A percentile compares a stretch with the other conserved stretches of the same genome.
Evolutionary conservation across 2,888 invertebrate genomes (phyloP).

Genomic region (Graphium colonna): DNA sequence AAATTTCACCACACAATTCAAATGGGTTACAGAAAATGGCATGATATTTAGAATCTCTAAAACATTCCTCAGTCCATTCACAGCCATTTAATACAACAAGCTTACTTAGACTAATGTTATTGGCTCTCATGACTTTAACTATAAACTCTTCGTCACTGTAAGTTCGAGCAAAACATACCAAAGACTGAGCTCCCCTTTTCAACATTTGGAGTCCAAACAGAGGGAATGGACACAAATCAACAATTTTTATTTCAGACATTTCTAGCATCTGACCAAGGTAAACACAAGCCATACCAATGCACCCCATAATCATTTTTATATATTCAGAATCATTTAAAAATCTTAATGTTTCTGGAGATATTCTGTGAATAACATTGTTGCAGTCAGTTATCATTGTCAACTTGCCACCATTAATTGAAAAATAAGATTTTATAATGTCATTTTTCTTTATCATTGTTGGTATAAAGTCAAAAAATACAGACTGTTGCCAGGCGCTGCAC

Average conservation of each 20-base stretch:
- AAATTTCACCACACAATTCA: slow-evolving; percentile 79
- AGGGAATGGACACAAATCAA: slow-evolving; percentile 83
- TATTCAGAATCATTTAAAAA: slow-evolving; percentile 76
- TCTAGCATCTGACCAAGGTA: slow-evolving; percentile 60
- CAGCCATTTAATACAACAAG: slow-evolving; percentile 57
- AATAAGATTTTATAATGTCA: slow-evolving; percentile 47
- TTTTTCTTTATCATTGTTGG: slow-evolving; percentile 49
- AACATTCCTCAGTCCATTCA: slow-evolving; percentile 44
- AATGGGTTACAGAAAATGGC: slow-evolving; percentile 77
- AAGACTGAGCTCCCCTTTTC: slow-evolving; percentile 63
- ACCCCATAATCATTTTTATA: slow-evolving; percentile 54
- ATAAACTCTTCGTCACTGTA: slow-evolving; percentile 62
- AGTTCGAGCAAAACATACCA: slow-evolving; percentile 66
- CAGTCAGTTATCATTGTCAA: slow-evolving; percentile 46
- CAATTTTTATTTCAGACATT: slow-evolving; percentile 53
- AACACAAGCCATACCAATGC: slow-evolving; percentile 54
- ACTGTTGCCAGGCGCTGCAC: slow-evolving; percentile 88
- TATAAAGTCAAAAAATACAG: slow-evolving; percentile 82
- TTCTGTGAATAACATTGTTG: slow-evolving; percentile 40
- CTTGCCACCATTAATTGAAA: slow-evolving; percentile 61
- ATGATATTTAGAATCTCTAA: slow-evolving; percentile 64
- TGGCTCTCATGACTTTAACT: slow-evolving; percentile 56
- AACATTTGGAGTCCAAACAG: slow-evolving; percentile 80
- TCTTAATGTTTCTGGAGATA: slow-evolving; percentile 53
- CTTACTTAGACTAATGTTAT: slow-evolving; percentile 55